Evolutionary conservation across 2,888 invertebrate species (phyloP).

Genomic region (Clitarchus hookeri): DNA sequence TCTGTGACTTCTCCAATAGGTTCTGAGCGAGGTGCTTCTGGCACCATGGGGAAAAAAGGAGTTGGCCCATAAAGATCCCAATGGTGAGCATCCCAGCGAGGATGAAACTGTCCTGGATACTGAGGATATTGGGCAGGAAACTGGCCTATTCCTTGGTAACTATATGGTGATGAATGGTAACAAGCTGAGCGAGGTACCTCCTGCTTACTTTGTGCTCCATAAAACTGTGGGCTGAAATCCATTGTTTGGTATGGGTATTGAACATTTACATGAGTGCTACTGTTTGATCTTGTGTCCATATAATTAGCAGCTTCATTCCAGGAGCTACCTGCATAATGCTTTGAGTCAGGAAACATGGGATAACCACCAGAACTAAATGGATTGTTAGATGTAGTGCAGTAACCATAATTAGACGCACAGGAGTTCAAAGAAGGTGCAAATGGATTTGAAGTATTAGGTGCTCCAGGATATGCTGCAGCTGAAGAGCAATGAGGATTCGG

Average conservation of each 20-base stretch:
- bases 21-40: constrained; percentile 68
- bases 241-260: constrained; percentile 36
- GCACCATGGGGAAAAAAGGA: constrained; percentile 53
- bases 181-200: constrained; percentile 38
- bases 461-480: constrained; percentile 21
- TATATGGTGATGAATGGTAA: constrained; percentile 40
- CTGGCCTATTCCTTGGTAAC: constrained; percentile 36
- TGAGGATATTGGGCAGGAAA: constrained; percentile 36
- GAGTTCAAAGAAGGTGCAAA: constrained; percentile 52
- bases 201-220: constrained; percentile 36
- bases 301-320: constrained; percentile 39
- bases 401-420: constrained; percentile 36
- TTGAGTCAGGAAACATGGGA: constrained; percentile 32
- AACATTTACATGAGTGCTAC: constrained; percentile 29
- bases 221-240: constrained; percentile 37
- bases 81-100: constrained; percentile 51
- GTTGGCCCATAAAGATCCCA: constrained; percentile 55
- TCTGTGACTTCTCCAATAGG: constrained; percentile 81
- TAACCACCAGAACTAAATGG: constrained; percentile 35
- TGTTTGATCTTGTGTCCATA: constrained; percentile 33
- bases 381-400: constrained; percentile 32
- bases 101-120: constrained; percentile 41
- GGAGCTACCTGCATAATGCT: constrained; percentile 28
- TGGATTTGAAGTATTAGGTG: constrained; percentile 55
- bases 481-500: neutral